A percentile compares a stretch with the other conserved stretches of the same genome.
These are phyloP conservation scores for Zonotrichia leucophrys DNA, from an alignment of 2,113 vertebrate species.

Conservation along the genomic window DNA sequence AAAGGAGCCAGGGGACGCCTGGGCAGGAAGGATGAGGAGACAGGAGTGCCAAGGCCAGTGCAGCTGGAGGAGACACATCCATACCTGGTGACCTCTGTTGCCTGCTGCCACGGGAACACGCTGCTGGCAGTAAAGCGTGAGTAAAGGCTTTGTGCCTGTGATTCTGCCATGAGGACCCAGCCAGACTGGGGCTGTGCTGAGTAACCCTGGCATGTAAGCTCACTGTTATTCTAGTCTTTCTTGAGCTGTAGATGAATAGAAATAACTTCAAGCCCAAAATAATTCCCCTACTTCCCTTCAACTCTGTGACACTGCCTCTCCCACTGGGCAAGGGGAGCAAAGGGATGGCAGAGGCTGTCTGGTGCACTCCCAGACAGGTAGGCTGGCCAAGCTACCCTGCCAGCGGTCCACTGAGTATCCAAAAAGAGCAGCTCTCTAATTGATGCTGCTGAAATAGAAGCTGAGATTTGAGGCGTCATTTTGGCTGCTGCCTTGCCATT, in stretches of 20 bases:
- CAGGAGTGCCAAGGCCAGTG: slow-evolving; percentile 82
- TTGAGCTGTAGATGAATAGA: neutral
- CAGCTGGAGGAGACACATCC: slow-evolving; percentile 91
- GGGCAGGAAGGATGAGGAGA: slow-evolving; percentile 91
- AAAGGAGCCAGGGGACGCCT: slow-evolving; percentile 95
- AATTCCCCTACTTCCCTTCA: neutral
- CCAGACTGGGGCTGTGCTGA: neutral
- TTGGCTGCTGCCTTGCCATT: slow-evolving; percentile 57
- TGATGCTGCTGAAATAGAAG: slow-evolving; percentile 63
- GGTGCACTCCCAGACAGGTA: neutral
- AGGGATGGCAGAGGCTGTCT: neutral
- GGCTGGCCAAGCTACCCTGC: neutral
- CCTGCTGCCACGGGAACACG: slow-evolving; percentile 98
- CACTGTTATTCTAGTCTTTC: slow-evolving; percentile 2
- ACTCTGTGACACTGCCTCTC: neutral
- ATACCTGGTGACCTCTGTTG: slow-evolving; percentile 89
- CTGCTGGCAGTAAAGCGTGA: slow-evolving; percentile 94
- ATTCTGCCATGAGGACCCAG: neutral
- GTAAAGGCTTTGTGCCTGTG: slow-evolving; percentile 57
- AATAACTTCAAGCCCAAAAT: slow-evolving; percentile 18
- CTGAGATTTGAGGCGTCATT: slow-evolving; percentile 64
- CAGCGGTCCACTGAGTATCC: neutral
- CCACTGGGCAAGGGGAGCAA: neutral
- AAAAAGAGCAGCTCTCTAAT: slow-evolving; percentile 50
- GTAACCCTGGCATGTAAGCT: neutral